phyloP scores from a whole-genome alignment of 2,888 invertebrate species.

The Linnaemya vulpina region DNA sequence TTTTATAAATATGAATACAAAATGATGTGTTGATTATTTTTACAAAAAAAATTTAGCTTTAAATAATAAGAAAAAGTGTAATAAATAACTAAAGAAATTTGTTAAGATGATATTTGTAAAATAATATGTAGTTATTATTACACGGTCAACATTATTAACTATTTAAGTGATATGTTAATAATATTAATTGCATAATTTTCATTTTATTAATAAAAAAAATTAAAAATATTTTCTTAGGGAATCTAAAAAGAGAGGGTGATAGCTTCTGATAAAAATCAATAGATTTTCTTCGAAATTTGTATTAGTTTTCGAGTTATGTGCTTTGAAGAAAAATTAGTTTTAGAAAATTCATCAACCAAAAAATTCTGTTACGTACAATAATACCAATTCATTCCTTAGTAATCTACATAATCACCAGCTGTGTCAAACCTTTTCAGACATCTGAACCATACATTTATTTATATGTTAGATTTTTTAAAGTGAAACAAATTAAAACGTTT shows the following conservation, averaged over 20 bases:
- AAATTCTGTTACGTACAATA: too few species aligned
- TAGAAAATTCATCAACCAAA: background rate
- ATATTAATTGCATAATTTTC: slow-evolving; percentile 30
- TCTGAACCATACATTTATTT: too few species aligned
- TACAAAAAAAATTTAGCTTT: background rate
- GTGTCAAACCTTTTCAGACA: too few species aligned
- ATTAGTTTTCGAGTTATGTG: background rate
- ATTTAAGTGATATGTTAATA: slow-evolving; percentile 7
- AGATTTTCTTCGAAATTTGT: too few species aligned
- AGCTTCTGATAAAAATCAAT: too few species aligned
- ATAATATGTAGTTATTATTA: slow-evolving; percentile 7
- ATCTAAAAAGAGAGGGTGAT: too few species aligned
- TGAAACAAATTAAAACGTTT: too few species aligned
- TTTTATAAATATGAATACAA: slow-evolving; percentile 47
- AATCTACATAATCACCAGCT: too few species aligned
- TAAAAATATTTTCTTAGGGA: too few species aligned
- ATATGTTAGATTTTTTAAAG: too few species aligned
- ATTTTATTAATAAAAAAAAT: slow-evolving; percentile 2
- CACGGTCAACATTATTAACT: slow-evolving; percentile 39
- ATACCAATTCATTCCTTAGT: too few species aligned
- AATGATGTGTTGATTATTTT: slow-evolving; percentile 5
- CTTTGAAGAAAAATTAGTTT: background rate
- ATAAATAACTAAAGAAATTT: slow-evolving; percentile 18
- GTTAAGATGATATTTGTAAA: background rate
- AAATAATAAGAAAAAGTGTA: background rate